Evolutionary conservation across 1,140 invertebrate species (phyloP).

Genomic region (Diachasmimorpha longicaudata): DNA sequence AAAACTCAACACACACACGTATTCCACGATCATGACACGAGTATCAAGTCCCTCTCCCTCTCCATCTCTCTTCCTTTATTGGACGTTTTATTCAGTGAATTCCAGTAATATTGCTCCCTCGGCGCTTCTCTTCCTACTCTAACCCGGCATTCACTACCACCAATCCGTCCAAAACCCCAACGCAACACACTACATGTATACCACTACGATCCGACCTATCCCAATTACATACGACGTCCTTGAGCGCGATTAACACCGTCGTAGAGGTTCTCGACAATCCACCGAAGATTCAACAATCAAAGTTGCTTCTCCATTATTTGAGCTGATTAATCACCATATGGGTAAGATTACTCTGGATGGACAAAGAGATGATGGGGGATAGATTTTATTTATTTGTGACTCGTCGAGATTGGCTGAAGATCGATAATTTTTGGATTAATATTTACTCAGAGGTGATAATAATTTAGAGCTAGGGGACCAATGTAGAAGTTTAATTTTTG

Average conservation of each 20-base stretch:
- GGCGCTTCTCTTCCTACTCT: not conserved
- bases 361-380: not conserved
- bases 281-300: not conserved
- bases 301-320: not conserved
- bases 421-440: not conserved
- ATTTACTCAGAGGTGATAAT: too few species aligned
- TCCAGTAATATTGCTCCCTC: not conserved
- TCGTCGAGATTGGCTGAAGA: not conserved
- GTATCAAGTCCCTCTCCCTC: not conserved
- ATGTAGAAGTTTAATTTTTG: too few species aligned
- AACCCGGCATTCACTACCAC: not conserved
- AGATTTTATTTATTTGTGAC: not conserved
- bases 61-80: not conserved
- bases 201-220: conserved; percentile 48
- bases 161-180: not conserved
- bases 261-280: not conserved
- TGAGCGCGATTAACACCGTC: conserved; percentile 45
- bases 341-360: not conserved
- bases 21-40: not conserved
- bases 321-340: not conserved
- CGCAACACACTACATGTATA: conserved; percentile 8
- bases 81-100: not conserved
- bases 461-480: too few species aligned
- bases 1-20: conserved; percentile 31
- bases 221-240: conserved; percentile 55